Base-by-base conservation (phyloP, 1,140 invertebrate species). In the Propsilocerus akamusi region DNA sequence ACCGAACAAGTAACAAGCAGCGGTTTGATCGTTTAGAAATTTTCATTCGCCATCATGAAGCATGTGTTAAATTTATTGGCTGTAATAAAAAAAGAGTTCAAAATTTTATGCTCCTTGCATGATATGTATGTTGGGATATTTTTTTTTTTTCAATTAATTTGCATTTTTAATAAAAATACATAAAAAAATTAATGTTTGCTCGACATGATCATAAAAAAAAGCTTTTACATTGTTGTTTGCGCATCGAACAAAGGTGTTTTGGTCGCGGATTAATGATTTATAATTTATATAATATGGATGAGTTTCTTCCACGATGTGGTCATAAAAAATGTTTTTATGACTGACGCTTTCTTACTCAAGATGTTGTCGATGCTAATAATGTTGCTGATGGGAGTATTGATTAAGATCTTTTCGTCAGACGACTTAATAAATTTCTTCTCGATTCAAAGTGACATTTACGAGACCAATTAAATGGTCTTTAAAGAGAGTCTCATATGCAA, bases 401-500 rank as follows among this genome's bases (percentile, higher is more conserved):
- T 3, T 8, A 30, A n/a, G 28, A 30, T 30, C 28, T 30, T 8
- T 30, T 30, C 10, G 28, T n/a, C n/a, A 11, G 10, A 11, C n/a
- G 10, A n/a, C n/a, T 6, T 30, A 11, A 11, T 30, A 11, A 6
- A 11, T 2, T 30, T n/a, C n/a, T n/a, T n/a, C n/a, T n/a, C n/a
- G n/a, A n/a, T n/a, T n/a, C n/a, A n/a, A n/a, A 41, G 34, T 41
- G 34, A 41, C 34, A 41, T 41, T 41, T 41, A 41, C 34, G 34
- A 41, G 34, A 20, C 14, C 34, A 41, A 41, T 41, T 41, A 41
- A 20, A 20, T 17, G 34, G 8, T 41, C 8, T 41, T 41, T 41
- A 41, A 41, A 14, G n/a, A n/a, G n/a, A n/a, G n/a, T n/a, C n/a
- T n/a, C n/a, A n/a, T n/a, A n/a, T n/a, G n/a, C n/a, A n/a, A n/a